Base-by-base conservation (phyloP, 2,888 invertebrate species). In the Amblyjoppa fuscipennis region DNA sequence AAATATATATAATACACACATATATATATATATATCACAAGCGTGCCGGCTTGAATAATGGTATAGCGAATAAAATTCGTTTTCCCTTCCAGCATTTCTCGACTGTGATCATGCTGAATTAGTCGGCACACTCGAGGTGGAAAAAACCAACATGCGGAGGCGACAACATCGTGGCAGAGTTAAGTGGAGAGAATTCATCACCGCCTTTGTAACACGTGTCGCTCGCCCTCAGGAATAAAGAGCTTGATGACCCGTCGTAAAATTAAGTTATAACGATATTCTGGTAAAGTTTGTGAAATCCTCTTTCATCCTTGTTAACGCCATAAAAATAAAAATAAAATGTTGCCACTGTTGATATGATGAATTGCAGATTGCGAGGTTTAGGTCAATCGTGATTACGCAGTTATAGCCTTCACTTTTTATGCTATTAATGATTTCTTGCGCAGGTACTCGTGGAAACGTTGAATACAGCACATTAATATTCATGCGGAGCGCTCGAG, bases 11-110 rank as follows among this genome's bases (percentile, higher is more conserved):
- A 41, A 41, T 41, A 38, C 7, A 41, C 9, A 41, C 9, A 38
- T 9, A 34, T 34, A 34, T 34, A 34, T 34, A 34, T 34, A 34
- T 34, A 41, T 38, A 28, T 41, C 41, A 31, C n/a, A 9, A 9
- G 25, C 31, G n/a, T 56, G n/a, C 53, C 3, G 13, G n/a, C 20
- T 81, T 81, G 56, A 81, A 81, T 80, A 80, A 73, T 74, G 53
- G 66, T 38, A 56, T 49, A 25, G 45, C 51, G 41, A 45, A 73
- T 41, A 31, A 68, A 74, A 73, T n/a, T 64, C 49, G 11, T 64
- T 71, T 71, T 38, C 64, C 16, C 51, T 64, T 73, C 53, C 25
- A 66, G 41, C 73, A 66, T 80, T 31, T 53, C 38, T 53, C 80
- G 41, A 81, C 41, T 59, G 59, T 71, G 45, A 71, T 81, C 66